Conservation (phyloP, 2,797 vertebrate species). For the Austrolebias charrua region DNA sequence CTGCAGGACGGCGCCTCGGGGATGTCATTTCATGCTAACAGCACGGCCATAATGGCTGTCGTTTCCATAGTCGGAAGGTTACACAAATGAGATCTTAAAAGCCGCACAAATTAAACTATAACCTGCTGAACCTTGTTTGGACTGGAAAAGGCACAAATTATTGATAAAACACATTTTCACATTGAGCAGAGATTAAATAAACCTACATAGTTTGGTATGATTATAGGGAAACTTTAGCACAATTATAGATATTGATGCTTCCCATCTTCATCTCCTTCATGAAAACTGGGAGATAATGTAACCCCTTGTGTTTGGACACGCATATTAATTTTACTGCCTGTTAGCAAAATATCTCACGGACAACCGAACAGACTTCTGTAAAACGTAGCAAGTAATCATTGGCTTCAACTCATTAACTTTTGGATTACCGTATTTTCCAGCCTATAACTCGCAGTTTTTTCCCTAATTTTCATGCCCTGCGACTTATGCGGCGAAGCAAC, state of each 20-base stretch:
- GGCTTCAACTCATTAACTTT: no score
- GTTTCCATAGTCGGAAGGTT: slow-evolving; percentile 62
- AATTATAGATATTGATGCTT: slow-evolving; percentile 29
- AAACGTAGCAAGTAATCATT: no score
- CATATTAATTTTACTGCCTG: no score
- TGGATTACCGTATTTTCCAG: no score
- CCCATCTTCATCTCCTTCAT: no score
- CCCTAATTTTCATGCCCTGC: no score
- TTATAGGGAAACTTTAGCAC: slow-evolving; percentile 22
- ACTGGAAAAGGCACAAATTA: slow-evolving; percentile 41
- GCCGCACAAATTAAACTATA: slow-evolving; percentile 45
- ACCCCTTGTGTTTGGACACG: no score
- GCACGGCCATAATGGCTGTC: slow-evolving; percentile 60
- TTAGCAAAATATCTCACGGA: no score
- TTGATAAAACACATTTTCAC: slow-evolving; percentile 18
- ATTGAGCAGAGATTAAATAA: slow-evolving; percentile 9
- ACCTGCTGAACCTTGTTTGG: slow-evolving; percentile 35
- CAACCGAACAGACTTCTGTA: no score
- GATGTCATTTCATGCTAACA: slow-evolving; percentile 66
- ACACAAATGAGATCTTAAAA: slow-evolving; percentile 66
- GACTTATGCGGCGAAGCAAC: no score
- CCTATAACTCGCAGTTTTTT: no score
- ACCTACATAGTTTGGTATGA: slow-evolving; percentile 8
- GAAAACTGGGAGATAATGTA: no score
- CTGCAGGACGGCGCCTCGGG: slow-evolving; percentile 58